A percentile compares a stretch with the other conserved stretches of the same genome.
These are phyloP conservation scores for Heterodera schachtii DNA, from an alignment of 1,140 invertebrate genomes.

Conservation along the genomic window DNA sequence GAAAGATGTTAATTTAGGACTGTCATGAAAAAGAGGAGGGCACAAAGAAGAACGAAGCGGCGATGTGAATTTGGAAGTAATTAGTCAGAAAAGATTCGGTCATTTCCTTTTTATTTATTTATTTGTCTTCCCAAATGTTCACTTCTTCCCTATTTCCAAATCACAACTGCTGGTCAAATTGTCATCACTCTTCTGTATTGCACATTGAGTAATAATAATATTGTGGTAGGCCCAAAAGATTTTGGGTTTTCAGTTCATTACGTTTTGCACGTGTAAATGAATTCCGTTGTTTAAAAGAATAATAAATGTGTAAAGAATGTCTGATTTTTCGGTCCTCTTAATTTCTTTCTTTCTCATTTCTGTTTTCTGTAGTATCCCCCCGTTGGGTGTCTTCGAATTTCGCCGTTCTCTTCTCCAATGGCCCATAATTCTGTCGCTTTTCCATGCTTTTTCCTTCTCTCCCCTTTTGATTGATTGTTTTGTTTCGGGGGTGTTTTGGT, in stretches of 20 bases:
- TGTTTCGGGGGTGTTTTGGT: not conserved
- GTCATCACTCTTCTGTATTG: too few relatives aligned
- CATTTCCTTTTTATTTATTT: not conserved
- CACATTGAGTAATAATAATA: too few relatives aligned
- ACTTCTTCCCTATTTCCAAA: not conserved
- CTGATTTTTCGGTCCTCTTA: too few relatives aligned
- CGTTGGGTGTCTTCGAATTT: constrained; percentile 2
- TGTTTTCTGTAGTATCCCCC: constrained; percentile 3
- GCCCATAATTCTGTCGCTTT: not conserved
- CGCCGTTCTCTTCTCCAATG: not conserved
- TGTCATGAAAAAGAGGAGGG: constrained; percentile 34
- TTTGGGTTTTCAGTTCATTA: too few relatives aligned
- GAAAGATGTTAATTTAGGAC: constrained; percentile 11
- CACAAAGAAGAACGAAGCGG: not conserved
- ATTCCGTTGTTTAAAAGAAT: too few relatives aligned
- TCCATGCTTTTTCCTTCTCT: not conserved
- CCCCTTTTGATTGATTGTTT: not conserved
- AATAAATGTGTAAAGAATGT: too few relatives aligned
- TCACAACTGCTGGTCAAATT: too few relatives aligned
- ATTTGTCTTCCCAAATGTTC: not conserved
- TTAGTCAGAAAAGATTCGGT: not conserved
- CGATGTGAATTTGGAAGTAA: not conserved
- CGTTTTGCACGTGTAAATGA: too few relatives aligned
- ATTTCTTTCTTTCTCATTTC: not conserved
- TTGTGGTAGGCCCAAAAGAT: too few relatives aligned